Evolutionary conservation across 2,888 invertebrate species (phyloP), one percentile per base, ranked within the genome.

Genomic region (Tachina grossa): DNA sequence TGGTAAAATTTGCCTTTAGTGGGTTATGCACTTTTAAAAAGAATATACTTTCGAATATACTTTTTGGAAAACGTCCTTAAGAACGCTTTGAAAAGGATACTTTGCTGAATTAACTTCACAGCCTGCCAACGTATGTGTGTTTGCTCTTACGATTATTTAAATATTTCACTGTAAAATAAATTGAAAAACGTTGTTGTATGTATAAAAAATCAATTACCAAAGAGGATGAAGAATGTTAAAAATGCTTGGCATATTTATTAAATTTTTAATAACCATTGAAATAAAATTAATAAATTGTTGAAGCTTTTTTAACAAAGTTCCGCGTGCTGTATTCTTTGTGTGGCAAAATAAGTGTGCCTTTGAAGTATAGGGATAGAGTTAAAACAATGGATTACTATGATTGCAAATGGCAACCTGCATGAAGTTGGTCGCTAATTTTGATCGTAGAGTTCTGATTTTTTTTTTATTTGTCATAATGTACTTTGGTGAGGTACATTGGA

Each of bases 181-280:
- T 55, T 55, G 16, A 69, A 79, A 65, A 57, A 4, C 19, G 41
- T 22, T 39, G 47, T 4, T 31, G 31, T 31, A 31, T 31, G 31
- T 47, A 72, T 65, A 57, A 72, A 77, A 79, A 72, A 47, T 65
- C 65, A 71, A 79, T 72, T 79, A 57, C 55, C 19, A 72, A 22
- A 66, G 31, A 51, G 72, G n/a, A 16, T 69, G 45, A 59, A 79
- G 68, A 63, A 55, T 79, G 45, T 55, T 39, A 11, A 79, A 72
- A 71, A 79, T 72, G 8, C 65, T 61, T 69, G 43, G 45, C 63
- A 53, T 47, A 72, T 79, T 79, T 79, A 79, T 79, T 72, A 75
- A 66, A 68, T 68, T 75, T 75, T 81, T 81, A 80, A 75, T 81
- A 68, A 59, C 74, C 53, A 75, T 59, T 68, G 74, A 74, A 59